Base-by-base conservation (phyloP, 2,888 invertebrate genomes). In the Pterostichus madidus region DNA sequence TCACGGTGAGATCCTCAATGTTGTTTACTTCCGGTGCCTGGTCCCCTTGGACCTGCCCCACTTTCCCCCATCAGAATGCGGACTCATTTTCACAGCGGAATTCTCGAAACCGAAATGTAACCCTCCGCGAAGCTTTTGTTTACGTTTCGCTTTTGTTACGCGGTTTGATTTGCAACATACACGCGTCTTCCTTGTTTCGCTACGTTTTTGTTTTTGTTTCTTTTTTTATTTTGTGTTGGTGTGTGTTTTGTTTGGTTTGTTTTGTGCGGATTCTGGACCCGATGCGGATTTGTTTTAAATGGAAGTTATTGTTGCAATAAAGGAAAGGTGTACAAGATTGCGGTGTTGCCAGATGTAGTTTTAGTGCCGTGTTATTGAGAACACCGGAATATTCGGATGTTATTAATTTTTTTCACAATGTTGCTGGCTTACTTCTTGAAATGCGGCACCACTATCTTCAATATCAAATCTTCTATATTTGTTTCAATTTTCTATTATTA, bases 261-360 rank as follows among this genome's bases (percentile, higher is more conserved):
- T 71, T 71, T 71, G 68, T 71, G 68, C 44, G 68, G 68, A 71
- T 71, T 71, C 68, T 71, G 68, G 24, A 35, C 24, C 13, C 39
- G 76, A 56, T 77, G 77, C 53, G 77, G 77, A 56, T 77, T 77
- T 56, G 53, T 77, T 77, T 77, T 56, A 77, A 77, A 56, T 56
- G 77, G 77, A 77, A 77, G 77, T 77, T 77, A 77, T 77, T 77
- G 77, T 77, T 53, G 56, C 77, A 77, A 77, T 77, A 77, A 77
- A 77, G 77, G 77, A 77, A 75, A 75, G 56, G 77, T 77, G 77
- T 44, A 64, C 64, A 46, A 75, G 75, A 75, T 75, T 75, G 49
- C 32, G 52, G 39, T 39, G 39, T 39, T 39, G 39, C 39, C 39
- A 39, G 39, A 39, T 39, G 39, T 39, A 39, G 39, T 39, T 39